Conservation (phyloP, 2,888 invertebrate species). For the Punctoribates punctum region DNA sequence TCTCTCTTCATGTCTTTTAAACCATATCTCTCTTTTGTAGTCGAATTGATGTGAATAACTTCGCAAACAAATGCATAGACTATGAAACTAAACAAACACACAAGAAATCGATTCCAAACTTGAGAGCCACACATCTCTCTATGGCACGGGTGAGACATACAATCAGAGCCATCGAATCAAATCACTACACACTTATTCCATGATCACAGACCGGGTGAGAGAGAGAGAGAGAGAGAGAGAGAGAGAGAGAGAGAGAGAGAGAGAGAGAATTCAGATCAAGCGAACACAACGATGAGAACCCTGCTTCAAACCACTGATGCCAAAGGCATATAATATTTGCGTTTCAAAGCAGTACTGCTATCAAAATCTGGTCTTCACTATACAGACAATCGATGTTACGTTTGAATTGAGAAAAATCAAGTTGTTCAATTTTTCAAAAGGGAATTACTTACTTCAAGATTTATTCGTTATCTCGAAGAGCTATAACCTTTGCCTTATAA, state of each 20-base stretch:
- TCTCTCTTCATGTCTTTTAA: conserved; percentile 6
- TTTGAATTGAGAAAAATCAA: too few relatives aligned
- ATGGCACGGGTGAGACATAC: too few relatives aligned
- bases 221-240: not conserved
- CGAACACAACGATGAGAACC: not conserved
- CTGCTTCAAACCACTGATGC: conserved; percentile 13
- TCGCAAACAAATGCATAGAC: conserved; percentile 14
- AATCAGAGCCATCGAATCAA: too few relatives aligned
- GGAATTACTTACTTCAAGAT: too few relatives aligned
- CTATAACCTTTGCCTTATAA: too few relatives aligned
- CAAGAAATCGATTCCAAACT: conserved; percentile 19
- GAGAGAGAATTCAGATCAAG: not conserved
- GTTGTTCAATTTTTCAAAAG: too few relatives aligned
- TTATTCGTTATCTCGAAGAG: too few relatives aligned
- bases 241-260: not conserved
- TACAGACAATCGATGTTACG: too few relatives aligned
- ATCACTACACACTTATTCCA: not conserved
- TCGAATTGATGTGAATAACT: conserved; percentile 3
- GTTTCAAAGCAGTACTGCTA: not conserved
- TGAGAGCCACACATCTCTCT: not conserved
- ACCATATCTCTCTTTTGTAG: conserved; percentile 7
- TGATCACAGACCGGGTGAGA: not conserved
- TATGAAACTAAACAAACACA: conserved; percentile 23
- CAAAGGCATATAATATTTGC: not conserved
- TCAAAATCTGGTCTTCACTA: not conserved